Base-by-base conservation (phyloP, 1,140 invertebrate species). In the Harpegnathos saltator region DNA sequence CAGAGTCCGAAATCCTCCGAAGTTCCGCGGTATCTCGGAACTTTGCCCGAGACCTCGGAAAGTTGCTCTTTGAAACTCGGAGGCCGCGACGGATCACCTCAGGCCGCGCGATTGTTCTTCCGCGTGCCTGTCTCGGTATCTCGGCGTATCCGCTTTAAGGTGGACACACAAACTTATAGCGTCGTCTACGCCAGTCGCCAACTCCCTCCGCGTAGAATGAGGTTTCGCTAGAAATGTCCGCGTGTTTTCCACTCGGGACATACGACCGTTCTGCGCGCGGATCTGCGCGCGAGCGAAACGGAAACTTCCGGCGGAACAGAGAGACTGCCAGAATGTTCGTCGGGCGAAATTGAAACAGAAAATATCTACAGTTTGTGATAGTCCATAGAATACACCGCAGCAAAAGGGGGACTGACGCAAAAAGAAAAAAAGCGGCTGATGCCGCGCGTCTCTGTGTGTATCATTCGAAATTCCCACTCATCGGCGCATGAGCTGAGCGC, bases 51-150 rank as follows among this genome's bases (percentile, higher is more conserved):
- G 54, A 68, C 44, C 68, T 83, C 7, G 65, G 15, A 33, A 85
- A 82, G 54, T 82, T 73, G 17, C 54, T 63, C 62, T 38, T 26
- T 63, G 24, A 54, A 74, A 68, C 38, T 82, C 15, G 19, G 74
- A 68, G 56, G 68, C 33, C 61, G 14, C 66, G 61, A 19, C 19
- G 19, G 24, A 44, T 50, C 52, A 59, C 62, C 19, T 56, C 19
- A 12, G 50, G 14, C 38, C 38, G 38, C 24, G 62, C 71, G 48
- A 87, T 87, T 83, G 85, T 86, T 71, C 65, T 59, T 33, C 11
- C 26, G 17, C 52, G n/a, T 58, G 1, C 19, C 22, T 15, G 17
- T 24, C 54, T 38, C 15, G 48, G 44, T 48, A 65, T 56, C 15
- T 50, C 29, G 22, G 17, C 24, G 12, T 44, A 12, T 75, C 48